Percentiles rank a stretch among this genome's conserved stretches.
phyloP scores from a whole-genome alignment of 35 echinoderm and acorn worm species.

The Nesometra sesokonis region DNA sequence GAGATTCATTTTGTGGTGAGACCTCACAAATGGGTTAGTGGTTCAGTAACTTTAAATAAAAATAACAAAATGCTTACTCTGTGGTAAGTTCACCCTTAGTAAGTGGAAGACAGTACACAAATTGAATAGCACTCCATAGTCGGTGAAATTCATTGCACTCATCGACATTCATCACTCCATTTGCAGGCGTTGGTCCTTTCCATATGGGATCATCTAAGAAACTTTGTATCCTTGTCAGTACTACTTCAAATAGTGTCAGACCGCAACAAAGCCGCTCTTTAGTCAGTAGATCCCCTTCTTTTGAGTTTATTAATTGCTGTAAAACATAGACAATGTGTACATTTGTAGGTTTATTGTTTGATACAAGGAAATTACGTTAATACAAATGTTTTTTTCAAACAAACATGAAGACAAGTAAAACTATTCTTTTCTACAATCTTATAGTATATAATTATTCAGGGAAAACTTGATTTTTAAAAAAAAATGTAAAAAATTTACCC shows the following conservation, averaged over 20 bases:
- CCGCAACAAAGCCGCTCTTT: slow-evolving; percentile 91
- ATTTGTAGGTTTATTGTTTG: too few species aligned
- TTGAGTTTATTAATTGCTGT: slow-evolving; percentile 63
- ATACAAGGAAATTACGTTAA: too few species aligned
- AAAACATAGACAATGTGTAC: not conserved
- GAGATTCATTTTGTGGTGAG: too few species aligned
- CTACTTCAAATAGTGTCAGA: slow-evolving; percentile 89
- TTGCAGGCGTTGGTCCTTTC: slow-evolving; percentile 66
- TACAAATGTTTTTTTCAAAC: too few species aligned
- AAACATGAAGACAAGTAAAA: too few species aligned
- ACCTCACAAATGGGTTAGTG: too few species aligned
- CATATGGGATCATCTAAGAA: slow-evolving; percentile 77
- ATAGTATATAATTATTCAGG: too few species aligned
- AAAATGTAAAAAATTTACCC: too few species aligned
- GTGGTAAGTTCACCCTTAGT: slow-evolving; percentile 75
- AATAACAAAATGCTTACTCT: slow-evolving; percentile 54
- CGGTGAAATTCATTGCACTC: slow-evolving; percentile 95
- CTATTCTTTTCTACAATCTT: too few species aligned
- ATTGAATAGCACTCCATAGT: slow-evolving; percentile 97
- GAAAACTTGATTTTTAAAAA: too few species aligned
- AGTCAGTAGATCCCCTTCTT: slow-evolving; percentile 86
- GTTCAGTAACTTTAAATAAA: too few species aligned
- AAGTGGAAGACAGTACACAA: slow-evolving; percentile 92
- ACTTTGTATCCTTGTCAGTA: slow-evolving; percentile 77
- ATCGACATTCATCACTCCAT: slow-evolving; percentile 97